These are phyloP conservation scores for Drosophila burlai DNA, from an alignment of 1,140 invertebrate genomes.

Conservation along the genomic window DNA sequence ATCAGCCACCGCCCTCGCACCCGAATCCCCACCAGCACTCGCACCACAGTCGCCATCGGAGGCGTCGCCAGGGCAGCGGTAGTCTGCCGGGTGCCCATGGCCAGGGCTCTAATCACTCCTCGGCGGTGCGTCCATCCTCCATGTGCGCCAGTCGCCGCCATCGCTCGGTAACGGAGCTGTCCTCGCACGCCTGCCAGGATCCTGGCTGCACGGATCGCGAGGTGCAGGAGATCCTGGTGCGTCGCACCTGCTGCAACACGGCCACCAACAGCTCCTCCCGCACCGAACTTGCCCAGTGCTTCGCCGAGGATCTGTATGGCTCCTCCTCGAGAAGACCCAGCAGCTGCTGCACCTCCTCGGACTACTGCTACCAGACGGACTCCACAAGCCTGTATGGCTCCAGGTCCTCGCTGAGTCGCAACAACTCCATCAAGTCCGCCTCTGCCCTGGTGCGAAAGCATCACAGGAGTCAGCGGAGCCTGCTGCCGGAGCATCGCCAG, in stretches of 20 bases:
- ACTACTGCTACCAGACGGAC: constrained; percentile 84
- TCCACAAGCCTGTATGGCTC: constrained; percentile 83
- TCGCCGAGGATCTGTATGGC: constrained; percentile 80
- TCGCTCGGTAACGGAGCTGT: constrained; percentile 78
- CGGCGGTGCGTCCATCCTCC: constrained; percentile 32
- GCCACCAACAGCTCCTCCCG: constrained; percentile 55
- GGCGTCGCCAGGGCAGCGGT: constrained; percentile 70
- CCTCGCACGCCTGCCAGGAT: constrained; percentile 74
- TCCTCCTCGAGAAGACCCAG: constrained; percentile 68
- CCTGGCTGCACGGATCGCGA: constrained; percentile 71
- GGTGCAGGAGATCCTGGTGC: constrained; percentile 77
- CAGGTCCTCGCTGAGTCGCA: constrained; percentile 77
- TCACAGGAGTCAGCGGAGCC: constrained; percentile 44
- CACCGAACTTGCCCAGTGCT: constrained; percentile 78
- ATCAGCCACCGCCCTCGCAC: constrained; percentile 10
- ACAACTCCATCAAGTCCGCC: constrained; percentile 82
- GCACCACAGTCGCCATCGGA: constrained; percentile 64
- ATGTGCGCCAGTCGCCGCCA: constrained; percentile 71
- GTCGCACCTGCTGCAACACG: constrained; percentile 66
- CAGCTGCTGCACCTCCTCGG: constrained; percentile 82
- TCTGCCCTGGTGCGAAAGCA: constrained; percentile 72
- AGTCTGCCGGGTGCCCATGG: constrained; percentile 66
- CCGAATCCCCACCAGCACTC: constrained; percentile 31
- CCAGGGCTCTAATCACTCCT: constrained; percentile 24
- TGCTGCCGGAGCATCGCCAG: constrained; percentile 68